Base-by-base conservation (phyloP, 35 echinoderm and acorn worm genomes). In the Hemicentrotus pulcherrimus region DNA sequence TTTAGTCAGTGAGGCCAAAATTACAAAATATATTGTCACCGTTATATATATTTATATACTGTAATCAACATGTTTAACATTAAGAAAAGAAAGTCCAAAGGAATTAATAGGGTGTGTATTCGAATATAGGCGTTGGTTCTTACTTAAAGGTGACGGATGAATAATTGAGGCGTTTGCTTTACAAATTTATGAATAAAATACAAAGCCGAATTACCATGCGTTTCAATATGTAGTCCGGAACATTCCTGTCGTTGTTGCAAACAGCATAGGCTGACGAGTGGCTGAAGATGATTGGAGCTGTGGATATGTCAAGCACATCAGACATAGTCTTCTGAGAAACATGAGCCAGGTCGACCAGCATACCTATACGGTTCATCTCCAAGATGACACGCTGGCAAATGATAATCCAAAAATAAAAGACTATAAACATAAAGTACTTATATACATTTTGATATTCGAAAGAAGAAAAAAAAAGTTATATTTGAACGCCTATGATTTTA, bases 341-440 rank as follows among this genome's bases (percentile, higher is more conserved):
- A 60, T 99, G 98, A 5, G 97, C 96, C 0, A 99, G 87, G 92
- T 99, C 98, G 11, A 99, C 90, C n/a, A 99, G 91, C 95, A 99
- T 97, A 33, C 98, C 98, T 1, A 99, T 50, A 6, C 98, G 98
- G 88, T 99, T 99, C 98, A 99, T 99, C 86, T 99, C 98, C 28
- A 50, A 71, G 24, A 99, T 97, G 32, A 99, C 94, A 58, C 92
- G 85, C 98, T 99, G 46, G 3, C 16, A 8, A 35, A 91, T 58
- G 32, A 59, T 2, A 59, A 13, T 59, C 5, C 11, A 46, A 92
- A 91, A 46, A 94, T 33, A 35, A 33, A 46, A 31, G 31, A 71
- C 65, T 11, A 93, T 86, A 0, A 88, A 95, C 13, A 32, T 86
- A 94, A 48, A 85, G 31, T 47, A 47, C 4, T n/a, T n/a, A n/a